phyloP scores from a whole-genome alignment of 2,797 vertebrate genomes.

The Liasis olivaceus region DNA sequence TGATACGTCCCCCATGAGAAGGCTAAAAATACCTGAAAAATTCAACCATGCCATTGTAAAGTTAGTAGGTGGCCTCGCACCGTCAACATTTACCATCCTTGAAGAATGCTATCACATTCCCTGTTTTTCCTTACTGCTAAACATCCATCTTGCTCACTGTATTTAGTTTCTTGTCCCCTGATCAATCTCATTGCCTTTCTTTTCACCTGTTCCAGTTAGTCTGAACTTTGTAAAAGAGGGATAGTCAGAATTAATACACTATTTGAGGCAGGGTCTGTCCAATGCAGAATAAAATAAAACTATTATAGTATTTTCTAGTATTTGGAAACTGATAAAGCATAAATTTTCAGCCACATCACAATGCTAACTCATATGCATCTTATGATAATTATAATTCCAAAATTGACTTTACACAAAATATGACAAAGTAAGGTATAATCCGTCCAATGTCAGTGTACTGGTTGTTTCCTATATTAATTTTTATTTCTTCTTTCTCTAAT shows the following conservation, averaged over 20 bases:
- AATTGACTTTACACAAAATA: background rate
- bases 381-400: background rate
- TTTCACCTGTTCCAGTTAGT: background rate
- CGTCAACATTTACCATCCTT: background rate
- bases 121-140: background rate
- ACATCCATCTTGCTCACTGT: background rate
- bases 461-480: background rate
- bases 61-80: background rate
- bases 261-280: background rate
- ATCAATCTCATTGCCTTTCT: background rate
- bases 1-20: background rate
- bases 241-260: background rate
- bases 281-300: background rate
- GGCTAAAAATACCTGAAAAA: background rate
- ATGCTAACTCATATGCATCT: background rate
- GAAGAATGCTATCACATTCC: background rate
- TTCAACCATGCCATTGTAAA: background rate
- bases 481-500: background rate
- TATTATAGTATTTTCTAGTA: background rate
- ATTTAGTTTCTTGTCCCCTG: background rate
- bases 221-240: background rate
- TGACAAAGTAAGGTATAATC: background rate
- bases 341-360: background rate
- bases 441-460: background rate
- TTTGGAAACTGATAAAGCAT: background rate